Percentiles rank a stretch among this genome's conserved stretches.
Evolutionary conservation across 2,797 vertebrate species (phyloP).

Genomic region (Nyctibius grandis): DNA sequence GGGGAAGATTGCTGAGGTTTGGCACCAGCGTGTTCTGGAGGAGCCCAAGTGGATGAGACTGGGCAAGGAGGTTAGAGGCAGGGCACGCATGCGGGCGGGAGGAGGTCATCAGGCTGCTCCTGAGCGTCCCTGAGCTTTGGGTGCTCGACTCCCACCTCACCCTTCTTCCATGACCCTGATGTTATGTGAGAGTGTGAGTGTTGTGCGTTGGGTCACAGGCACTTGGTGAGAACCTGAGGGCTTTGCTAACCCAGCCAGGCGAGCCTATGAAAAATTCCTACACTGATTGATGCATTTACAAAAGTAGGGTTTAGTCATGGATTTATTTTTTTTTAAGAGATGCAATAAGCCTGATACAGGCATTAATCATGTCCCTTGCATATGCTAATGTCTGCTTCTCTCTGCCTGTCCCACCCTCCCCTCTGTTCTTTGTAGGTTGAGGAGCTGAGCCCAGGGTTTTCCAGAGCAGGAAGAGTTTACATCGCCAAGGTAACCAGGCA

Average conservation of each 20-base stretch:
- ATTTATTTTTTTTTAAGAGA: background rate
- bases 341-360: background rate
- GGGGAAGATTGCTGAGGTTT: background rate
- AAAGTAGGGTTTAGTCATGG: background rate
- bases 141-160: no score
- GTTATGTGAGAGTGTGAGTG: background rate
- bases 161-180: rapidly evolving
- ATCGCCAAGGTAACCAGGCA: slow-evolving; percentile 86
- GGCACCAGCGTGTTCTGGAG: background rate
- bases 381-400: background rate
- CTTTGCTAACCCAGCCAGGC: background rate
- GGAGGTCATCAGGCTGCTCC: background rate
- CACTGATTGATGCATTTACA: background rate
- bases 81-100: rapidly evolving
- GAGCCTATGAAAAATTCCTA: background rate
- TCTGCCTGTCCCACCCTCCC: background rate
- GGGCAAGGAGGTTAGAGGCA: background rate
- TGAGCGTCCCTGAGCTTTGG: background rate
- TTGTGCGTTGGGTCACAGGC: background rate
- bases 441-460: slow-evolving; percentile 88
- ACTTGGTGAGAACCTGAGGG: background rate
- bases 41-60: background rate
- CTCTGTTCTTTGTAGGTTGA: slow-evolving; percentile 78
- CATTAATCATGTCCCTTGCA: background rate
- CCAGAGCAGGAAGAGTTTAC: slow-evolving; percentile 86